A percentile compares a stretch with the other conserved stretches of the same genome.
Evolutionary conservation across 2,797 vertebrate species (phyloP).

Genomic region (Hoplostethus atlanticus): DNA sequence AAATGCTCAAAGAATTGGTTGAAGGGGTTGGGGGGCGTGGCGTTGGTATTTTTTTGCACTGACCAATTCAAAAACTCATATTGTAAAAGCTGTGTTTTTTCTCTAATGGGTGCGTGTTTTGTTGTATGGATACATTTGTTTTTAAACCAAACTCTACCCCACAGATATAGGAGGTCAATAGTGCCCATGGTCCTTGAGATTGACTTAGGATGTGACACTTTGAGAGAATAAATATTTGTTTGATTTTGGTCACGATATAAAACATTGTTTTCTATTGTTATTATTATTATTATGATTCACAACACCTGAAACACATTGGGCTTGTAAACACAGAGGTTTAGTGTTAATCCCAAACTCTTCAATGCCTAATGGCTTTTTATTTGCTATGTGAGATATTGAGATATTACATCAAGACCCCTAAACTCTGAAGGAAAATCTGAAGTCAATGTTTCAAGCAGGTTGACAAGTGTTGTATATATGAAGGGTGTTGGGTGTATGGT

Average conservation of each 20-base stretch:
- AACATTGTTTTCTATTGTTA: slow-evolving; percentile 32
- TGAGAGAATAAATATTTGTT: slow-evolving; percentile 28
- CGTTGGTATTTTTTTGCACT: slow-evolving; percentile 40
- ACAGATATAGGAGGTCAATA: slow-evolving; percentile 24
- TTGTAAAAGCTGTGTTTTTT: slow-evolving; percentile 51
- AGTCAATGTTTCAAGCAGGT: slow-evolving; percentile 41
- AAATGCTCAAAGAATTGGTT: slow-evolving; percentile 38
- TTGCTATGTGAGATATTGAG: slow-evolving; percentile 59
- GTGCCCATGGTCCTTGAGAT: slow-evolving; percentile 19
- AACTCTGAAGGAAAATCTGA: slow-evolving; percentile 53
- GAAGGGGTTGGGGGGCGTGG: slow-evolving; percentile 29
- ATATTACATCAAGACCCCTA: slow-evolving; percentile 48
- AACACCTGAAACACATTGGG: slow-evolving; percentile 11
- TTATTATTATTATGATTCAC: slow-evolving; percentile 34
- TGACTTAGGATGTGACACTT: slow-evolving; percentile 18
- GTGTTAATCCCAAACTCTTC: slow-evolving; percentile 48
- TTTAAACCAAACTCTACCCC: slow-evolving; percentile 34
- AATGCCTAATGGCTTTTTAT: slow-evolving; percentile 52
- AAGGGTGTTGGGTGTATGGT: slow-evolving; percentile 50
- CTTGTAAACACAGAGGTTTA: slow-evolving; percentile 22
- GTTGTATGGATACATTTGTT: slow-evolving; percentile 58
- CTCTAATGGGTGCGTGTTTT: slow-evolving; percentile 60
- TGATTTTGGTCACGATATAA: slow-evolving; percentile 38
- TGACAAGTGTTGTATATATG: slow-evolving; percentile 64
- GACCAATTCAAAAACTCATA: slow-evolving; percentile 35